These are phyloP conservation scores for Chionodraco myersi DNA, from an alignment of 2,113 vertebrate species.

Conservation along the genomic window DNA sequence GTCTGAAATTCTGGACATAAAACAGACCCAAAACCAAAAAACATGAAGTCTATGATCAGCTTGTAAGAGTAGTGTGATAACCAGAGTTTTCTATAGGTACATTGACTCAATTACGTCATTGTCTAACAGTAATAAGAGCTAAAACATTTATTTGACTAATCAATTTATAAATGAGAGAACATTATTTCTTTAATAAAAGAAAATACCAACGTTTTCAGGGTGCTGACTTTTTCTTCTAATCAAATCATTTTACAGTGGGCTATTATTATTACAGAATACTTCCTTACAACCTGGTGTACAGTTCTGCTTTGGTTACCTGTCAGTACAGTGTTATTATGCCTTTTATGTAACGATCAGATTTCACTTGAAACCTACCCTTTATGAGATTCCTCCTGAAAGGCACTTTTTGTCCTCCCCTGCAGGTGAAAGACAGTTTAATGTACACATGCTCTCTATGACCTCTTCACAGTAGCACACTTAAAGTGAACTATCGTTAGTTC, in stretches of 20 bases:
- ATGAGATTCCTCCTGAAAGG: conserved; percentile 57
- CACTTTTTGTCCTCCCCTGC: conserved; percentile 55
- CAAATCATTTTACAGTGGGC: neutral
- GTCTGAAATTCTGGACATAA: conserved; percentile 63
- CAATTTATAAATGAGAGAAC: neutral
- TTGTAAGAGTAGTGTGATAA: too few species aligned
- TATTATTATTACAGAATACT: neutral
- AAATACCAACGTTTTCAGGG: neutral
- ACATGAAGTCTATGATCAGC: neutral
- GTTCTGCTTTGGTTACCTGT: neutral
- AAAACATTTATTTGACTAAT: neutral
- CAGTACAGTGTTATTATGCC: neutral
- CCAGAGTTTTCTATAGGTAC: too few species aligned
- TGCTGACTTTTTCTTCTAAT: neutral
- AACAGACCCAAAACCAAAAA: neutral
- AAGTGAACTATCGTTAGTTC: neutral
- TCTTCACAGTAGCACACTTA: neutral
- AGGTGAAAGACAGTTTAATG: conserved; percentile 16
- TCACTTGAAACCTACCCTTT: conserved; percentile 61
- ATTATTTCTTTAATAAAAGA: neutral
- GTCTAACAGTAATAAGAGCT: neutral
- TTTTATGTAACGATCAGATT: neutral
- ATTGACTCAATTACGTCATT: too few species aligned
- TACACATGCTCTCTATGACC: neutral
- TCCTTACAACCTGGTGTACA: neutral